Evolutionary conservation across 2,888 invertebrate species (phyloP).

Genomic region (Cordylochernes scorpioides): DNA sequence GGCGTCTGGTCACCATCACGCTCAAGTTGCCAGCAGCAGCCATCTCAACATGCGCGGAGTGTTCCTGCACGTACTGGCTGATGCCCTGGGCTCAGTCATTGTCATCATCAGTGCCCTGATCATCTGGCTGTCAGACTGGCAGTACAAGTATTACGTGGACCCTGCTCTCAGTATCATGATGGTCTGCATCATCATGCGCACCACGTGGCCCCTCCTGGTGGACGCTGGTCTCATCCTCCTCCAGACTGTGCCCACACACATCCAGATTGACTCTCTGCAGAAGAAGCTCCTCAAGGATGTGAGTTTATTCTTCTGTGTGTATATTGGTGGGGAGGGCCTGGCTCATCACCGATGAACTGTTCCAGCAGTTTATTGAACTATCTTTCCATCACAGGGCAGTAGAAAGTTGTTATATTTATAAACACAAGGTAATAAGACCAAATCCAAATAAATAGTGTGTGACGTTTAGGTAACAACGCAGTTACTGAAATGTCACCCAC

Average conservation of each 20-base stretch:
- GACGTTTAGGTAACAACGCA: too few relatives aligned
- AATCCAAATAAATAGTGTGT: too few relatives aligned
- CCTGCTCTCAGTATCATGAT: conserved; percentile 66
- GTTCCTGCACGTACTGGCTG: conserved; percentile 86
- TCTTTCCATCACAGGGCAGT: too few relatives aligned
- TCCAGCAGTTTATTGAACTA: too few relatives aligned
- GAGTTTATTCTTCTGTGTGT: too few relatives aligned
- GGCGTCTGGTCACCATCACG: background rate
- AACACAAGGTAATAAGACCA: too few relatives aligned
- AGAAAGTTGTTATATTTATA: too few relatives aligned
- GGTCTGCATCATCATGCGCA: conserved; percentile 53
- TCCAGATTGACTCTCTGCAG: conserved; percentile 67
- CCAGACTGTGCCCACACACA: conserved; percentile 90
- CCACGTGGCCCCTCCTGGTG: conserved; percentile 68
- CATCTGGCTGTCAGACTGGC: conserved; percentile 45
- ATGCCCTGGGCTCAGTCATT: conserved; percentile 77
- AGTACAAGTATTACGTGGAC: conserved; percentile 51
- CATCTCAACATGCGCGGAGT: conserved; percentile 98
- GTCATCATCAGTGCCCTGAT: conserved; percentile 56
- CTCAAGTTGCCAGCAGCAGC: conserved; percentile 16
- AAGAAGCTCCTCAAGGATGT: conserved; percentile 52
- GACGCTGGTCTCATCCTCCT: conserved; percentile 80
- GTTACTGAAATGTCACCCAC: too few relatives aligned
- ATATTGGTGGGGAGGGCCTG: too few relatives aligned
- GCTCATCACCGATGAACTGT: too few relatives aligned